These are phyloP conservation scores for Andrena haemorrhoa DNA, from an alignment of 2,888 invertebrate species.

Conservation along the genomic window DNA sequence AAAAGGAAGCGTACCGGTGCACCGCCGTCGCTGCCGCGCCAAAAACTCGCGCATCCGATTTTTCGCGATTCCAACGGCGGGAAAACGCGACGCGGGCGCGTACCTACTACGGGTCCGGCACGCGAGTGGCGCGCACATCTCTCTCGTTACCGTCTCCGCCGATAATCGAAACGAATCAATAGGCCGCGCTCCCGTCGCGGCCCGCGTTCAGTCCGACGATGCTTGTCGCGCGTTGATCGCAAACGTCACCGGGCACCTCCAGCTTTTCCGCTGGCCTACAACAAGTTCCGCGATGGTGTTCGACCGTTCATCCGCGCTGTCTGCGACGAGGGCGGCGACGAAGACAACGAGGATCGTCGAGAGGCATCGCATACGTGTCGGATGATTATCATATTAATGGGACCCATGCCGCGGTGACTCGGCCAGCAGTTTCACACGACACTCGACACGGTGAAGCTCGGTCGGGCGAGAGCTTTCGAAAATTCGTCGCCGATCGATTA, in stretches of 20 bases:
- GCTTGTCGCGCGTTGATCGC: conserved; percentile 14
- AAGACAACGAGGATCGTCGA: conserved; percentile 58
- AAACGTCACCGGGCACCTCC: conserved; percentile 13
- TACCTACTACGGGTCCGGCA: not conserved
- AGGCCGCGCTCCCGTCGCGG: not conserved
- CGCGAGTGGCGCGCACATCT: not conserved
- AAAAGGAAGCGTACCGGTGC: not conserved
- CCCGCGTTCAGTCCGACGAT: not conserved
- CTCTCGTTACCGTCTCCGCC: not conserved
- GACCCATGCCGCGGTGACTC: conserved; percentile 66
- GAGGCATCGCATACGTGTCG: conserved; percentile 71
- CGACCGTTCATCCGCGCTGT: conserved; percentile 41
- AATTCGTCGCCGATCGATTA: conserved; percentile 11
- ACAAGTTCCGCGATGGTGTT: conserved; percentile 68
- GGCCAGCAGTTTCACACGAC: conserved; percentile 65
- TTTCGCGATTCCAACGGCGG: too few relatives aligned
- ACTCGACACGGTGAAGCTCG: conserved; percentile 65
- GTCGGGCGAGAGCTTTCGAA: conserved; percentile 30
- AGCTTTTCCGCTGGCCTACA: conserved; percentile 23
- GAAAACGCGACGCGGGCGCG: too few relatives aligned
- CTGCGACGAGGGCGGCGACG: conserved; percentile 41
- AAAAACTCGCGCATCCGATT: not conserved
- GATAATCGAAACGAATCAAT: not conserved
- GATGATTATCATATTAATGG: conserved; percentile 80
- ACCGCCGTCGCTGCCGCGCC: not conserved